phyloP scores from a whole-genome alignment of 2,113 vertebrate species.

The Indri indri region DNA sequence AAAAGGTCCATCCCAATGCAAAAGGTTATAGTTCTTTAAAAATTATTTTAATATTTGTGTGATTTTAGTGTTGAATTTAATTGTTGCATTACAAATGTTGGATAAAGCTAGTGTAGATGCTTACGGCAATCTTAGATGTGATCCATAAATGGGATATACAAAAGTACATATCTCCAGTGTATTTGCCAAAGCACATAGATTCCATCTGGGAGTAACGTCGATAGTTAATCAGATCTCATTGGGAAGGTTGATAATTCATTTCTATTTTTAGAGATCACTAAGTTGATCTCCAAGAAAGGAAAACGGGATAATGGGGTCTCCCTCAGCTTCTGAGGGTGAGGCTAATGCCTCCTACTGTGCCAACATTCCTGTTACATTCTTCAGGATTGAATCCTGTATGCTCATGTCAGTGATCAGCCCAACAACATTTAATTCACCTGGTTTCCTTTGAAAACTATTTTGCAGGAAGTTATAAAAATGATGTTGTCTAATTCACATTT shows the following conservation, averaged over 20 bases:
- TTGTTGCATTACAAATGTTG: background rate
- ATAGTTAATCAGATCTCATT: background rate
- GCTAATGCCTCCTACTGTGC: background rate
- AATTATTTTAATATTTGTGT: background rate
- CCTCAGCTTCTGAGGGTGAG: background rate
- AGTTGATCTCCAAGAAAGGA: background rate
- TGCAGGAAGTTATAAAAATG: background rate
- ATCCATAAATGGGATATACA: background rate
- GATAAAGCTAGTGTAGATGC: background rate
- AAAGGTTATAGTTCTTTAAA: conserved; percentile 25
- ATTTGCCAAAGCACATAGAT: background rate
- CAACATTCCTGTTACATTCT: background rate
- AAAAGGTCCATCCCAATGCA: background rate
- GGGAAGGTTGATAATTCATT: background rate
- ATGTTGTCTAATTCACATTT: background rate
- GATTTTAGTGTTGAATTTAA: conserved; percentile 29
- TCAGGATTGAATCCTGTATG: background rate
- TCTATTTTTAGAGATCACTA: conserved; percentile 23
- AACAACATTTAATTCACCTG: background rate
- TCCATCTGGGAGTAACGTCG: background rate
- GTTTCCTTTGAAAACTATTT: conserved; percentile 33
- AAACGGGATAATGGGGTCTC: background rate
- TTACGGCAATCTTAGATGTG: background rate
- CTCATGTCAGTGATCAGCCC: background rate
- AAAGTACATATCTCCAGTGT: background rate